A percentile compares a stretch with the other conserved stretches of the same genome.
These are phyloP conservation scores for Hybos culiciformis DNA, from an alignment of 2,888 invertebrate species.

Conservation along the genomic window DNA sequence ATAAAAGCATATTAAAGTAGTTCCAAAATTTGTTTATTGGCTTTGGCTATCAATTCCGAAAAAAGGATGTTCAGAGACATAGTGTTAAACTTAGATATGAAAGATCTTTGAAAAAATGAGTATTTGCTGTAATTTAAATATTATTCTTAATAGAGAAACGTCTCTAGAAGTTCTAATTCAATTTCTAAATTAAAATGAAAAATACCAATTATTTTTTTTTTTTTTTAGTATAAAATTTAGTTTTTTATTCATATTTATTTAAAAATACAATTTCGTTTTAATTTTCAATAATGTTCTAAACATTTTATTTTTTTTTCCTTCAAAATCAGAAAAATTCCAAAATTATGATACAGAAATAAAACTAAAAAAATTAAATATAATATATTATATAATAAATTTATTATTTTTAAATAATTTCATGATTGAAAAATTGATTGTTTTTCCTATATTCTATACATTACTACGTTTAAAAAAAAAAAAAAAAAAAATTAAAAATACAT, in stretches of 20 bases:
- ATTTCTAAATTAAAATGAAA: no score
- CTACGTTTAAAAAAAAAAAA: not conserved
- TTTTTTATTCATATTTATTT: conserved; percentile 3
- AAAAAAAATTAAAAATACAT: no score
- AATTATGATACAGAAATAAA: not conserved
- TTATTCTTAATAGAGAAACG: no score
- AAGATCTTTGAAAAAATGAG: no score
- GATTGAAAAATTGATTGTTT: not conserved
- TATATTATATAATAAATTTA: no score
- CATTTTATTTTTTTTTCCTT: not conserved
- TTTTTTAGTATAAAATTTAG: conserved; percentile 8
- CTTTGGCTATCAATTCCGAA: no score
- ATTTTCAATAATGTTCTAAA: not conserved
- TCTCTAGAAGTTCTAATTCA: no score
- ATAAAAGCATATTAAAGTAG: no score
- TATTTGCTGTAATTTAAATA: no score
- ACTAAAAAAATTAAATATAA: not conserved
- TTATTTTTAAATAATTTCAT: not conserved
- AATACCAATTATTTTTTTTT: not conserved
- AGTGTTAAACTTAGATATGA: no score
- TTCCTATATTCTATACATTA: not conserved
- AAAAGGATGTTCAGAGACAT: no score
- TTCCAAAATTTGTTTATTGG: no score
- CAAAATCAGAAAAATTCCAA: not conserved
- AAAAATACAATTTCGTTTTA: conserved; percentile 1